phyloP scores from a whole-genome alignment of 2,888 invertebrate genomes.

The Habrosyne pyritoides region DNA sequence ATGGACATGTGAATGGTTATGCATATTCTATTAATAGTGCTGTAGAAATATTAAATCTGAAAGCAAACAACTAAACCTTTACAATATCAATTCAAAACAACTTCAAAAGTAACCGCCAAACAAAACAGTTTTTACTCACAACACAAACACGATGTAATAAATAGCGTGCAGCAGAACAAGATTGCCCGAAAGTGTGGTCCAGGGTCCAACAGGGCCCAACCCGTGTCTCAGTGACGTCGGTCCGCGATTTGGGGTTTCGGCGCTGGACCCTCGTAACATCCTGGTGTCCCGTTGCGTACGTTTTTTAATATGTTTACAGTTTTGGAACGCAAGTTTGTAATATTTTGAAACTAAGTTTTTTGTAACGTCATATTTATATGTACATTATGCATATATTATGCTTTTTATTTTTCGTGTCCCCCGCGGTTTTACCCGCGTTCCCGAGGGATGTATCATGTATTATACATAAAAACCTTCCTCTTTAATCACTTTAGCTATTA shows the following conservation, averaged over 20 bases:
- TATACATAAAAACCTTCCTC: too few relatives aligned
- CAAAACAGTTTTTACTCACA: background rate
- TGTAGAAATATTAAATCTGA: too few relatives aligned
- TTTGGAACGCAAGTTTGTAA: background rate
- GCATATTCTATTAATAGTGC: too few relatives aligned
- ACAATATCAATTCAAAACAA: background rate
- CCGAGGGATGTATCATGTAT: too few relatives aligned
- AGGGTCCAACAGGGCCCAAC: background rate
- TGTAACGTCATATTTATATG: too few relatives aligned
- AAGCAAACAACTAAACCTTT: too few relatives aligned
- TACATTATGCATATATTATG: too few relatives aligned
- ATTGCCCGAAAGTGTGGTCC: slow-evolving; percentile 5
- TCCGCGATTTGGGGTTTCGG: background rate
- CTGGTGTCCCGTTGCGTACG: background rate
- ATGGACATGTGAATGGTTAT: too few relatives aligned
- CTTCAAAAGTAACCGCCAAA: background rate
- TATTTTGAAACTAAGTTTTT: background rate
- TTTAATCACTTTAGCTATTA: too few relatives aligned
- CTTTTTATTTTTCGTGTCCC: too few relatives aligned
- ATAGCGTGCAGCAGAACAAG: background rate
- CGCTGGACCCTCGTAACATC: background rate
- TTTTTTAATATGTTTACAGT: slow-evolving; percentile 2
- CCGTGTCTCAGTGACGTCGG: slow-evolving; percentile 1
- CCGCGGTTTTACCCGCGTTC: too few relatives aligned
- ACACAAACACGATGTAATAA: background rate